Evolutionary conservation across 2,888 invertebrate species (phyloP).

Genomic region (Antheraea yamamai): DNA sequence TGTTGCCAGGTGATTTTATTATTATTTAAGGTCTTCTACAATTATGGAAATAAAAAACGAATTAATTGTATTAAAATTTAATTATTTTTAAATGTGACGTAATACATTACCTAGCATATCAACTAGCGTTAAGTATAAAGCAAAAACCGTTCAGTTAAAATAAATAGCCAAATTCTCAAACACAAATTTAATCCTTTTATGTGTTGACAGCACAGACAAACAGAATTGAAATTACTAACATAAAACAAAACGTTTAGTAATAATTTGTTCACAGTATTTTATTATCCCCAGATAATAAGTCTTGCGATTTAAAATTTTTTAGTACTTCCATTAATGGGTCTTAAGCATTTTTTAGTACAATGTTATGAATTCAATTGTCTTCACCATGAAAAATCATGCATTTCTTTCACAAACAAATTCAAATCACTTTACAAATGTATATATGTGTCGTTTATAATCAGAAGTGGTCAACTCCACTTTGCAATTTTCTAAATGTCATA

Average conservation of each 20-base stretch:
- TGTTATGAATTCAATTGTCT: constrained; percentile 18
- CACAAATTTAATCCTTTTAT: constrained; percentile 10
- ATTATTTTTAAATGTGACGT: constrained; percentile 51
- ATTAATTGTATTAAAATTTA: constrained; percentile 53
- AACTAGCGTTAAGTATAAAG: constrained; percentile 66
- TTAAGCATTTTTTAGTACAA: constrained; percentile 37
- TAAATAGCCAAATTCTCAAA: constrained; percentile 37
- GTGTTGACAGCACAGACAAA: background rate
- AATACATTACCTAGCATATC: constrained; percentile 56
- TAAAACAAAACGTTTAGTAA: background rate
- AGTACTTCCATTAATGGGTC: constrained; percentile 38
- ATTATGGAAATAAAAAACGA: constrained; percentile 27
- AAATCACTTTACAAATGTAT: background rate
- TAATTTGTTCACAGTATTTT: background rate
- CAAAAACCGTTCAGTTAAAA: constrained; percentile 51
- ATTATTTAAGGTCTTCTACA: too few relatives aligned
- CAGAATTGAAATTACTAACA: background rate
- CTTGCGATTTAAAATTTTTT: background rate
- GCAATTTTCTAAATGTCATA: too few relatives aligned
- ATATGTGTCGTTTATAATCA: too few relatives aligned
- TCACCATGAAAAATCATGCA: background rate
- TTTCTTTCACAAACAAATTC: background rate
- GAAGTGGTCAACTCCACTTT: too few relatives aligned
- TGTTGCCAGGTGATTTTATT: too few relatives aligned
- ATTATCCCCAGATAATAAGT: background rate